Conservation (phyloP, 2,113 vertebrate genomes). For the Campylomormyrus tamandua region DNA sequence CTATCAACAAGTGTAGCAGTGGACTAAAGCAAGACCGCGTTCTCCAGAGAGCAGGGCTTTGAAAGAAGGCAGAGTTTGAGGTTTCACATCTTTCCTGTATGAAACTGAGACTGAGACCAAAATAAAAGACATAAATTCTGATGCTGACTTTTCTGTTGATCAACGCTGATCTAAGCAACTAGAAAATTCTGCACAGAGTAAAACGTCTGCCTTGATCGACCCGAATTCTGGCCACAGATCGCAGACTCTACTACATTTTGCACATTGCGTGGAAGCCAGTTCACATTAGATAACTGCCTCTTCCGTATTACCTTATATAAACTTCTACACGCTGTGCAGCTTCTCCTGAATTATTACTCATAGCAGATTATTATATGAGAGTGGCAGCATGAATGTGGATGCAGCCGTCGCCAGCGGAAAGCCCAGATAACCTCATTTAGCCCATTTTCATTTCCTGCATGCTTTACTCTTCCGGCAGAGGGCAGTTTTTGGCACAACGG, state of each 20-base stretch:
- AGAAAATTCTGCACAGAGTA: background rate
- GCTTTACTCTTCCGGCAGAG: background rate
- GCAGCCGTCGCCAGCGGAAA: background rate
- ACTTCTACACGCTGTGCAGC: background rate
- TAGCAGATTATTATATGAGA: background rate
- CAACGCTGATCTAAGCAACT: background rate
- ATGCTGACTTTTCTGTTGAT: background rate
- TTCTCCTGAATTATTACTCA: background rate
- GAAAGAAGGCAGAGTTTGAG: background rate
- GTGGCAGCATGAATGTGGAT: background rate
- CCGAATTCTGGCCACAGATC: background rate
- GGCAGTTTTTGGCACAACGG: background rate
- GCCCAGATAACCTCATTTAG: background rate
- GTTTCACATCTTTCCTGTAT: background rate
- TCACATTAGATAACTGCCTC: background rate
- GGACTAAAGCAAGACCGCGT: background rate
- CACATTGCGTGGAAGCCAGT: background rate
- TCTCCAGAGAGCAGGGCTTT: background rate
- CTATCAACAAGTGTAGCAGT: background rate
- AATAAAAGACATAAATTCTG: background rate
- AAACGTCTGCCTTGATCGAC: background rate
- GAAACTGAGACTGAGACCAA: background rate
- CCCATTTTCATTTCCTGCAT: background rate
- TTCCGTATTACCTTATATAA: background rate
- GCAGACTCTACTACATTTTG: background rate